Conservation (phyloP, 2,113 vertebrate species). For the Podarcis cretensis region DNA sequence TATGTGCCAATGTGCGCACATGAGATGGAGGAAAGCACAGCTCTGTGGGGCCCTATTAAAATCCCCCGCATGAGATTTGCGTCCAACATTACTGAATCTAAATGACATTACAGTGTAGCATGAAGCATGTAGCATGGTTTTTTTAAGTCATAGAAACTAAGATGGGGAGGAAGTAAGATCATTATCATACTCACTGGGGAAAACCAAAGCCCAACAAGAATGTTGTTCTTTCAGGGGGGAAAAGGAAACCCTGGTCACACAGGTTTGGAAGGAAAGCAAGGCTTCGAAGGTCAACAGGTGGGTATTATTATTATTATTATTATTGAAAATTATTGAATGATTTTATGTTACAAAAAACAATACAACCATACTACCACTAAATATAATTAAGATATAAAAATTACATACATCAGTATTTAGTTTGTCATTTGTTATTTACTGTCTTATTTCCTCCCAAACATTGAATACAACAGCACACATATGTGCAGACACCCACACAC, state of each 20-base stretch:
- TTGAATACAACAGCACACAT: too few relatives aligned
- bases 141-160: neutral
- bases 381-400: too few relatives aligned
- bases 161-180: neutral
- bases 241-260: conserved; percentile 28
- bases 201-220: neutral
- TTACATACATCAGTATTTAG: too few relatives aligned
- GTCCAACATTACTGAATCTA: neutral
- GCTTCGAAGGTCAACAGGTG: conserved; percentile 62
- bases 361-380: too few relatives aligned
- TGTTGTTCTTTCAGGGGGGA: conserved; percentile 40
- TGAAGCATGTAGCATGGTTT: neutral
- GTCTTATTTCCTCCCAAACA: too few relatives aligned
- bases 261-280: conserved; percentile 46
- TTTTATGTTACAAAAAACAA: too few relatives aligned
- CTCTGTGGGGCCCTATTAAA: neutral
- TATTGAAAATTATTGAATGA: too few relatives aligned
- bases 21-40: neutral
- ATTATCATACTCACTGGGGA: neutral
- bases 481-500: too few relatives aligned
- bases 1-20: neutral
- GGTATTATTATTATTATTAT: too few relatives aligned
- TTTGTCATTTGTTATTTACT: too few relatives aligned
- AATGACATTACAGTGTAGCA: neutral
- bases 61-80: neutral